These are phyloP conservation scores for Podiceps cristatus DNA, from an alignment of 2,113 vertebrate genomes.

Conservation along the genomic window DNA sequence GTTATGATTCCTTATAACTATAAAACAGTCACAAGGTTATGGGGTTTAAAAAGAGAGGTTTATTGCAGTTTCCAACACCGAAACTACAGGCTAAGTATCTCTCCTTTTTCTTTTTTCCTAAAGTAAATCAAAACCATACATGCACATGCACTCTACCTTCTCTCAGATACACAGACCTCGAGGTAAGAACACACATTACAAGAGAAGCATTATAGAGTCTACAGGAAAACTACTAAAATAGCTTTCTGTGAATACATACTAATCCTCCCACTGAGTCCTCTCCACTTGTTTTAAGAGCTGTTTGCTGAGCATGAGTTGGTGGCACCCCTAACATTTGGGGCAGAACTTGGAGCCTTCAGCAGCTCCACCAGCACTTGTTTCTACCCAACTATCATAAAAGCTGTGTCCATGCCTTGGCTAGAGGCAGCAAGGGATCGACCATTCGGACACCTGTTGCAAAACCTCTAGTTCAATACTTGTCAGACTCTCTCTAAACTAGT, in stretches of 20 bases:
- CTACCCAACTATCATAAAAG: background rate
- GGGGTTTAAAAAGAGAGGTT: slow-evolving; percentile 51
- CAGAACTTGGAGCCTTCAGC: background rate
- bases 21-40: slow-evolving; percentile 63
- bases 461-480: background rate
- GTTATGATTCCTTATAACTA: slow-evolving; percentile 60
- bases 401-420: accelerated
- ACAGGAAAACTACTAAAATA: background rate
- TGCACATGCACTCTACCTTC: background rate
- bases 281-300: background rate
- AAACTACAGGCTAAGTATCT: background rate
- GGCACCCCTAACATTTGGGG: accelerated
- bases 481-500: background rate
- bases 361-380: background rate
- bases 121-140: slow-evolving; percentile 30
- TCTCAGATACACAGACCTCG: background rate
- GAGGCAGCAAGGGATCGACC: background rate
- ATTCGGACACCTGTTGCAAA: background rate
- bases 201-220: background rate
- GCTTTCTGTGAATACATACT: background rate
- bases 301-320: background rate
- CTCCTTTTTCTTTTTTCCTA: background rate
- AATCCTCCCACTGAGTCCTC: background rate
- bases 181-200: background rate
- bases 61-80: slow-evolving; percentile 40